Percentiles rank a stretch among this genome's conserved stretches.
Evolutionary conservation across 1,140 invertebrate genomes (phyloP).

Genomic region (Drosophila kikkawai): DNA sequence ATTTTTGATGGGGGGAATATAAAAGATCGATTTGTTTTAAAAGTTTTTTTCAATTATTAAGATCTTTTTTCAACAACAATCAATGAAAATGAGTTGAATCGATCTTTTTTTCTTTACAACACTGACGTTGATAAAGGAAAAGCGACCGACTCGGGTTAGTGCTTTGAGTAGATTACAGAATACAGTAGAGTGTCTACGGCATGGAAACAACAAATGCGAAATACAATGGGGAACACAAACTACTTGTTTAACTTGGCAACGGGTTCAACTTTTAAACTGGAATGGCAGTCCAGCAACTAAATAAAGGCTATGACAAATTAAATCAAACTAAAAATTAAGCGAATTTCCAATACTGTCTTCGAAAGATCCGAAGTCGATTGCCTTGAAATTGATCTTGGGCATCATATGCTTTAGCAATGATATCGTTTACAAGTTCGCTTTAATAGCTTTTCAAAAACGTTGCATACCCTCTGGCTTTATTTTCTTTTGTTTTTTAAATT

Average conservation of each 20-base stretch:
- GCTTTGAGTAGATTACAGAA: constrained; percentile 39
- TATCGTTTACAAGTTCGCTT: constrained; percentile 1
- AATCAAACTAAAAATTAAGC: constrained; percentile 26
- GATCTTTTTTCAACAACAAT: constrained; percentile 67
- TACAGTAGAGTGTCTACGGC: constrained; percentile 37
- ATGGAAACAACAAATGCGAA: constrained; percentile 52
- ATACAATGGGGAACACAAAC: constrained; percentile 38
- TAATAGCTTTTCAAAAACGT: constrained; percentile 17
- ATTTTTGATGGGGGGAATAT: constrained; percentile 31
- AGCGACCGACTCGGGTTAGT: constrained; percentile 44
- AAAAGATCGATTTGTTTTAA: constrained; percentile 37
- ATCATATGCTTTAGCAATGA: constrained; percentile 1
- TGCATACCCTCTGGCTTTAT: constrained; percentile 16
- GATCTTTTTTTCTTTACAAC: constrained; percentile 14
- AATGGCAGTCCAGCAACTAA: constrained; percentile 21
- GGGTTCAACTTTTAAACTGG: constrained; percentile 15
- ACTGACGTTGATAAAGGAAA: constrained; percentile 3
- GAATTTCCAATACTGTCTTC: constrained; percentile 36
- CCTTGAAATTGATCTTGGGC: constrained; percentile 7
- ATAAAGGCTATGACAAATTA: constrained; percentile 27
- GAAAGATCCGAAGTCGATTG: constrained; percentile 32
- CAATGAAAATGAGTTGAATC: constrained; percentile 39
- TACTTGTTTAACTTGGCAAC: constrained; percentile 30
- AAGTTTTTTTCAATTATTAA: constrained; percentile 43
- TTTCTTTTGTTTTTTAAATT: background rate